phyloP scores from a whole-genome alignment of 2,113 vertebrate species.

The Oryctolagus cuniculus region mOryCun1.1 NC_091436.1:46174501-46175000 shows the following conservation, averaged over 20 bases:
- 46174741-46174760: neutral
- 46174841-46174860: neutral
- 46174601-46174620: neutral
- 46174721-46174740: neutral
- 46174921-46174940: neutral
- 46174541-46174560: neutral
- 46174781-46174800: neutral
- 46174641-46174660: neutral
- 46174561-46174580: neutral
- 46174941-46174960: neutral
- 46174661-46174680: neutral
- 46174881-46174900: neutral
- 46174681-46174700: neutral
- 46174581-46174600: neutral
- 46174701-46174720: neutral
- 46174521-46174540: neutral
- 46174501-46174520: neutral
- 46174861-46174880: neutral
- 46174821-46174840: neutral
- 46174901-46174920: neutral
- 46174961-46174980: neutral
- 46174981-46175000: neutral
- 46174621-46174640: neutral
- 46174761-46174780: neutral
- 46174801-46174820: neutral